phyloP scores from a whole-genome alignment of 2,113 vertebrate species.

The Hippopotamus amphibius region DNA sequence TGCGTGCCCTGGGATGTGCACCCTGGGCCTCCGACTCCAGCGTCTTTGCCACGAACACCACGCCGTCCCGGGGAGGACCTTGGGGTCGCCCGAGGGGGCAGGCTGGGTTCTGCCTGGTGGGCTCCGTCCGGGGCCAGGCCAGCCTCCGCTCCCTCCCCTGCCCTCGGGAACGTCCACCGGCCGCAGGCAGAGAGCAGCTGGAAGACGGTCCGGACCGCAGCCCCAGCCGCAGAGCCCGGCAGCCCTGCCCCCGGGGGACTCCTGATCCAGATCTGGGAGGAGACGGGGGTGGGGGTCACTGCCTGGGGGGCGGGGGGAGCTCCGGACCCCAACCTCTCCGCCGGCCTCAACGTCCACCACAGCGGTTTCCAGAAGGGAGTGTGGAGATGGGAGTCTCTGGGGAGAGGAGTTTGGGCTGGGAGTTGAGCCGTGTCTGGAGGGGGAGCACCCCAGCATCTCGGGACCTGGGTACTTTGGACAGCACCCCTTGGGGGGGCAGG shows the following conservation, averaged over 20 bases:
- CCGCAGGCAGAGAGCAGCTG: background rate
- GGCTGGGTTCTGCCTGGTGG: background rate
- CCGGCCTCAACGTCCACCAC: accelerated
- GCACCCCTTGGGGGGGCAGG: too few relatives aligned
- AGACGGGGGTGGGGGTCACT: background rate
- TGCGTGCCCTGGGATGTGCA: background rate
- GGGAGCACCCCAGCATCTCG: accelerated
- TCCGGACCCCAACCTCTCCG: accelerated
- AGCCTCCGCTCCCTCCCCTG: accelerated
- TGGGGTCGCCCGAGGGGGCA: accelerated
- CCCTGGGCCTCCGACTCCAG: background rate
- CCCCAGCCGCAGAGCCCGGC: background rate
- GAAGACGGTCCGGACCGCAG: background rate
- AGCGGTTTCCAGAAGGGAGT: background rate
- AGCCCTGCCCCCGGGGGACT: too few relatives aligned
- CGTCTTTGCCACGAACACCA: accelerated
- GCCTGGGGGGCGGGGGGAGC: accelerated
- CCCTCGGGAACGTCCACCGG: background rate
- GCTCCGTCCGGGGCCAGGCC: background rate
- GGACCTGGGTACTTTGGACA: accelerated
- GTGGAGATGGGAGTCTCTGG: background rate
- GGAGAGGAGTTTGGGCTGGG: background rate
- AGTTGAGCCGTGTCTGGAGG: background rate
- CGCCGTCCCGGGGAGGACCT: background rate
- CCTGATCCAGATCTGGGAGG: background rate